Base-by-base conservation (phyloP, 2,888 invertebrate genomes). In the Masnerella sp. region DNA sequence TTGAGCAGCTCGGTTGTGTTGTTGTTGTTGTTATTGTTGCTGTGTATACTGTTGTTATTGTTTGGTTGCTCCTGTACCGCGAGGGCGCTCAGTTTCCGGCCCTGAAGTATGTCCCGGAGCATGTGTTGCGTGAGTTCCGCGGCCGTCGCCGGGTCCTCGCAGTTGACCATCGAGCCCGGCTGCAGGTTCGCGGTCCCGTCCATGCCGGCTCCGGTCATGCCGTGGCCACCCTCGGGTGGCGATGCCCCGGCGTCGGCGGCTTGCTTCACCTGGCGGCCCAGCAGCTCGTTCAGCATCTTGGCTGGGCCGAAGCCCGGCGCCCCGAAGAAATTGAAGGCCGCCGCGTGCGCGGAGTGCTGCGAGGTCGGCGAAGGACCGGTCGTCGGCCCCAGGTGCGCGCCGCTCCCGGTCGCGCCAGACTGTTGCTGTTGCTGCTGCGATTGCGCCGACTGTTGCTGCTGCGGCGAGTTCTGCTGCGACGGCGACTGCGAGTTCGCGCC, bases 231-330 rank as follows among this genome's bases (percentile, higher is more conserved):
- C 78, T 88, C 88, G 81, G 89, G 89, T 80, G 89, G 89, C 80
- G 90, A 89, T 76, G 89, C 88, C 85, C 89, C 89, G 82, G 90
- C 90, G 88, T 91, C 91, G 81, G 90, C 89, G 78, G 90, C 93
- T 88, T 92, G 92, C 88, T 92, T 93, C 86, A 93, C 93, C 87
- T 95, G 93, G 81, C 95, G 91, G 80, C 94, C 94, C 83, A 95
- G 91, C 79, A 96, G 90, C 90, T 96, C 96, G 91, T 95, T 95
- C 84, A 96, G 92, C 95, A 96, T 95, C 89, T 95, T 96, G 86
- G 94, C 93, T 89, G 95, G 94, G 88, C 93, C 93, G 91, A 94
- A 94, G 89, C 94, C 94, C 90, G 91, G 91, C 87, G 93, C 93
- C 86, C 92, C 93, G 89, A 95, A 95, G 81, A 95, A 92, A 89